A percentile compares a stretch with the other conserved stretches of the same genome.
Evolutionary conservation across 2,113 vertebrate species (phyloP).

Genomic region (Cyanoderma ruficeps): DNA sequence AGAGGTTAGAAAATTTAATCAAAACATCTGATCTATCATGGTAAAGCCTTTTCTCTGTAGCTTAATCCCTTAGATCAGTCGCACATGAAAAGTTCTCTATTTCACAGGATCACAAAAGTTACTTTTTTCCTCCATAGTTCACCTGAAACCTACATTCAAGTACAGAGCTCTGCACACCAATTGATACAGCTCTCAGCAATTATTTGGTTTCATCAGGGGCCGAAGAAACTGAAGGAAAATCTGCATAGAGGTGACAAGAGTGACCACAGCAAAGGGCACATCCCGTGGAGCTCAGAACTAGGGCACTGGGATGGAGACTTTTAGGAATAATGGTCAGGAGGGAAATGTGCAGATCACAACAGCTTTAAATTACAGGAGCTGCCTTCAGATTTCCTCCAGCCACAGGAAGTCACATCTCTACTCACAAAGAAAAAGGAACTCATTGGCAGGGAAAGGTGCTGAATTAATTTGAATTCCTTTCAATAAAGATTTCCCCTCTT

Average conservation of each 20-base stretch:
- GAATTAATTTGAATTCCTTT: constrained; percentile 6
- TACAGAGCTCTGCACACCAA: background rate
- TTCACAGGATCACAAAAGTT: background rate
- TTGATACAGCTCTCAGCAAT: background rate
- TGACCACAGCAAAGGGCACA: background rate
- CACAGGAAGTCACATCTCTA: background rate
- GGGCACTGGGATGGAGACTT: background rate
- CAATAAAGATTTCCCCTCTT: background rate
- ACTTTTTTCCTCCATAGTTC: background rate
- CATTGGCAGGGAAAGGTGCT: background rate
- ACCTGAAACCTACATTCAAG: background rate
- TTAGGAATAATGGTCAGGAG: background rate
- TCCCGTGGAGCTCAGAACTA: background rate
- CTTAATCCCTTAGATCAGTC: background rate
- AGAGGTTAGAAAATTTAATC: background rate
- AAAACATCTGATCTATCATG: background rate
- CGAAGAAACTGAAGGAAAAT: background rate
- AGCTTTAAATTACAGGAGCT: background rate
- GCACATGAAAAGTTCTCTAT: background rate
- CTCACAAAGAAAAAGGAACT: background rate
- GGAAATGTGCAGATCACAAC: background rate
- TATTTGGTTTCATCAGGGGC: background rate
- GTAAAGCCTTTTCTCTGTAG: background rate
- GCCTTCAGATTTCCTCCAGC: background rate
- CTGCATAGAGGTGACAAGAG: background rate